These are phyloP conservation scores for Heliconius eleuchia DNA, from an alignment of 1,140 invertebrate species.

Conservation along the genomic window DNA sequence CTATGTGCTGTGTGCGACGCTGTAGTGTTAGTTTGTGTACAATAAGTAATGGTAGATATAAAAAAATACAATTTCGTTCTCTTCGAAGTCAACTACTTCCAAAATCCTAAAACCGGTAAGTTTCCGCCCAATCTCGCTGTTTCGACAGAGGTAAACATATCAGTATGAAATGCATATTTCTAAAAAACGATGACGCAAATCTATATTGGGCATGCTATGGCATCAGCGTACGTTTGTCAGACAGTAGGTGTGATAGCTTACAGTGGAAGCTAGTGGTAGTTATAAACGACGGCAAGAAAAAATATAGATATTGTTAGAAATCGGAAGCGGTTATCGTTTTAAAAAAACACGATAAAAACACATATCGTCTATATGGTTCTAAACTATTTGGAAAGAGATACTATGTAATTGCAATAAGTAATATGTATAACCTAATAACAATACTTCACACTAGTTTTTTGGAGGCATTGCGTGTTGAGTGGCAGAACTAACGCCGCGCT, in stretches of 20 bases:
- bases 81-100: not conserved
- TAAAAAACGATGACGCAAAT: conserved; percentile 29
- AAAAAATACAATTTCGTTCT: not conserved
- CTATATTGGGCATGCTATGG: conserved; percentile 14
- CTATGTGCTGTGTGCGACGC: no score
- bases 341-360: no score
- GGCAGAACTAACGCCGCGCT: no score
- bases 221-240: conserved; percentile 11
- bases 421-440: no score
- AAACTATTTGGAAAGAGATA: no score
- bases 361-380: no score
- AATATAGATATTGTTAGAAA: no score
- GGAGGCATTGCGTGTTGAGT: no score
- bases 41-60: not conserved
- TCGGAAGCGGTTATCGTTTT: no score
- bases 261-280: not conserved
- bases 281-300: no score
- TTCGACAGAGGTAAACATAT: conserved; percentile 19
- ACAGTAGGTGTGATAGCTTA: not conserved
- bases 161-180: conserved; percentile 29
- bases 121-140: conserved; percentile 18
- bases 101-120: conserved; percentile 27
- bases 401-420: no score
- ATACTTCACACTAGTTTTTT: no score
- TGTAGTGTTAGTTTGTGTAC: not conserved